Base-by-base conservation (phyloP, 2,797 vertebrate species). In the Corythornis leucogaster region DNA sequence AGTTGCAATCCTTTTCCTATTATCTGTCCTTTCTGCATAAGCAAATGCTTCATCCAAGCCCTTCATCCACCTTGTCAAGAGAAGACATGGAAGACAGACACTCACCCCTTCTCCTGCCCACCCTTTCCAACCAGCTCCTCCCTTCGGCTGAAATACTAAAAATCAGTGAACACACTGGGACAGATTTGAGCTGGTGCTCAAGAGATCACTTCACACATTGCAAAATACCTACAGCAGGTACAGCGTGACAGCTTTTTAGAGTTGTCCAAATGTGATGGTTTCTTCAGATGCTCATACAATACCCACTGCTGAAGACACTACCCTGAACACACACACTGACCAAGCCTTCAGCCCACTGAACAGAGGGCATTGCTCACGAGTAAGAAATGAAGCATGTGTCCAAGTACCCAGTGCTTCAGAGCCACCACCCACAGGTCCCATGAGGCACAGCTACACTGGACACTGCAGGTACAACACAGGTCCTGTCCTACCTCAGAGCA, bases 321-420 rank as follows among this genome's bases (percentile, higher is more conserved):
- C 35, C 8, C 5, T 4, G 43, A 77, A 31, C 25, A 13, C 42
- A 55, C 24, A 18, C 6, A 35, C 28, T n/a, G 22, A 17, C 21
- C 45, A 5, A 11, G 30, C 8, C 0, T 10, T 54, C 6, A 55
- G 48, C n/a, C 59, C n/a, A 21, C 24, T 3, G 31, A 43, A 18
- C 19, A 8, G 38, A 62, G 19, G 25, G 26, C 11, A 28, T 28
- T 33, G 9, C 26, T 31, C 11, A 11, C 8, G 11, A 35, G 25
- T 14, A 20, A 1, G 5, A 28, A 70, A 70, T 2, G 2, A 46
- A 55, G 42, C 20, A 26, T 0, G 1, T 3, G 28, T 1, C 1
- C 4, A 43, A 45, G 28, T 21, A 31, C 14, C 16, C 15, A 24
- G 73, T 46, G 73, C 51, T 35, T 35, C n/a, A 8, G 63, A 76